Evolutionary conservation across 1,140 invertebrate species (phyloP).

Genomic region (Hermatobates lingyangjiaoensis): DNA sequence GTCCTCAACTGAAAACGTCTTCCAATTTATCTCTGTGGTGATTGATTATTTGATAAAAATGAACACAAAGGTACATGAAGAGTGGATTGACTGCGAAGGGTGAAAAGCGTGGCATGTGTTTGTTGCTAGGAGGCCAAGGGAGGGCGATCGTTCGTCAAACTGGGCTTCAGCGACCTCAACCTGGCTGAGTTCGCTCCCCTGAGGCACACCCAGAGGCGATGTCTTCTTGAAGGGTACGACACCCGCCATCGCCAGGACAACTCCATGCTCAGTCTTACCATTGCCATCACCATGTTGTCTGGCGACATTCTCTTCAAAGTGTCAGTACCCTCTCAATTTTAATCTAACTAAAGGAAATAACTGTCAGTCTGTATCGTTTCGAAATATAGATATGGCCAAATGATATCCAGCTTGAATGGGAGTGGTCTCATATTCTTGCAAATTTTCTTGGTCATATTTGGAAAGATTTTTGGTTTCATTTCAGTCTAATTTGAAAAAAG

Average conservation of each 20-base stretch:
- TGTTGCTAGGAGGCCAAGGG: slow-evolving; percentile 51
- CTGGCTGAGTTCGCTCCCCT: slow-evolving; percentile 89
- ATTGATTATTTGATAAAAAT: no score
- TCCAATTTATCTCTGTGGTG: no score
- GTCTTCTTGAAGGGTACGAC: slow-evolving; percentile 87
- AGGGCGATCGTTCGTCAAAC: slow-evolving; percentile 80
- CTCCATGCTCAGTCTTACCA: slow-evolving; percentile 75
- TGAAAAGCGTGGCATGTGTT: no score
- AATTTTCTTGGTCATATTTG: no score
- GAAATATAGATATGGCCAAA: no score
- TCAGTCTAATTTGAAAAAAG: no score
- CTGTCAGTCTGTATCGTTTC: background rate
- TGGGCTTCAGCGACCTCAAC: slow-evolving; percentile 92
- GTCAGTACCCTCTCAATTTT: slow-evolving; percentile 37
- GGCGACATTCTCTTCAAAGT: slow-evolving; percentile 96
- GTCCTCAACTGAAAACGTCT: no score
- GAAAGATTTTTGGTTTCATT: no score
- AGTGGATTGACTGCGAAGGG: no score
- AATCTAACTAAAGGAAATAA: background rate
- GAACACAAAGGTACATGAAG: no score
- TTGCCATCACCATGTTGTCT: slow-evolving; percentile 82
- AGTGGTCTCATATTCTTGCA: no score
- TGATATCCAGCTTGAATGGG: no score
- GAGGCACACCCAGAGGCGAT: slow-evolving; percentile 63
- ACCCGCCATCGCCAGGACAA: slow-evolving; percentile 80